Conservation (phyloP, 2,888 invertebrate species). For the Tiphia femorata region DNA sequence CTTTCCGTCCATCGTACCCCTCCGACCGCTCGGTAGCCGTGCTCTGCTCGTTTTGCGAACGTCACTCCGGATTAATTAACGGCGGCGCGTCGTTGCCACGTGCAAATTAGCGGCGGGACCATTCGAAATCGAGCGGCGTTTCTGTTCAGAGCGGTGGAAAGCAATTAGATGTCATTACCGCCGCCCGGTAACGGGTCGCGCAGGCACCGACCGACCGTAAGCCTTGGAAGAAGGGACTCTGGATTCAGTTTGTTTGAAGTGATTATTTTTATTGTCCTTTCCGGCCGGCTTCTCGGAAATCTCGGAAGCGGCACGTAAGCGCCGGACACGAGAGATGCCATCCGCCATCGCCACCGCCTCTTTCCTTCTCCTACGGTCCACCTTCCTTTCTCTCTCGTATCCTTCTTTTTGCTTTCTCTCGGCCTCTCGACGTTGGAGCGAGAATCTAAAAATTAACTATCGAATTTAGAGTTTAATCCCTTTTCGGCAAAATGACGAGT, state of each 20-base stretch:
- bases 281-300: slow-evolving; percentile 66
- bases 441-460: no score
- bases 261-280: slow-evolving; percentile 69
- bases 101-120: slow-evolving; percentile 41
- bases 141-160: slow-evolving; percentile 63
- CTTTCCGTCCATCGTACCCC: no score
- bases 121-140: slow-evolving; percentile 56
- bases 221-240: slow-evolving; percentile 41
- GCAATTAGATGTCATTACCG: slow-evolving; percentile 67
- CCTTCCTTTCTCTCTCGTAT: neutral
- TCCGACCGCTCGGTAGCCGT: no score
- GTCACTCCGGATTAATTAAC: slow-evolving; percentile 43
- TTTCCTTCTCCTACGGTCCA: neutral
- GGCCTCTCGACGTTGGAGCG: no score
- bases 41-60: no score
- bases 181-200: slow-evolving; percentile 41
- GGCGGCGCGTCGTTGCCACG: slow-evolving; percentile 28
- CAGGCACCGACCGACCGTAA: slow-evolving; percentile 6
- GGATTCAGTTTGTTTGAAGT: slow-evolving; percentile 65
- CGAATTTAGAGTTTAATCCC: no score
- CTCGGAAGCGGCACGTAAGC: slow-evolving; percentile 50
- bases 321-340: slow-evolving; percentile 32
- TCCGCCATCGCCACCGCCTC: neutral
- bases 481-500: no score
- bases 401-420: no score